A percentile compares a stretch with the other conserved stretches of the same genome.
These are phyloP conservation scores for Tyria jacobaeae DNA, from an alignment of 2,888 invertebrate genomes.

Conservation along the genomic window DNA sequence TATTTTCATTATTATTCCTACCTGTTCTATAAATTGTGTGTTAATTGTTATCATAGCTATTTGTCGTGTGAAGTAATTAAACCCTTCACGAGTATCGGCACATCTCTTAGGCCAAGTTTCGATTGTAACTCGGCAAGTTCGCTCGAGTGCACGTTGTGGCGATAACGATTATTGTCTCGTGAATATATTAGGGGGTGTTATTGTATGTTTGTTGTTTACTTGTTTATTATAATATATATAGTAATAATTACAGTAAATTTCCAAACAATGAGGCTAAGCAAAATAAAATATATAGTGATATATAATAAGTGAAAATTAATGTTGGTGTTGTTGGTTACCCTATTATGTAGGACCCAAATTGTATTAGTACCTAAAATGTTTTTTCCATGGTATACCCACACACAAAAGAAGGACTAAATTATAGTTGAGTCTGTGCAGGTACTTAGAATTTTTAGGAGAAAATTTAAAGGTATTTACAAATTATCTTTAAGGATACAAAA, in stretches of 20 bases:
- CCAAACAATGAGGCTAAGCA: too few relatives aligned
- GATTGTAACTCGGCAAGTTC: conserved; percentile 39
- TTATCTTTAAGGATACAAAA: not conserved
- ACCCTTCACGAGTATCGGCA: conserved; percentile 21
- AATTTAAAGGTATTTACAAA: too few relatives aligned
- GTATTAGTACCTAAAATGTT: too few relatives aligned
- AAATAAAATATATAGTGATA: too few relatives aligned
- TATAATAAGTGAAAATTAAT: too few relatives aligned
- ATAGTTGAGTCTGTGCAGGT: too few relatives aligned
- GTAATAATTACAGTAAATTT: not conserved
- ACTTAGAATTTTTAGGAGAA: too few relatives aligned
- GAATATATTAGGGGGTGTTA: conserved; percentile 52
- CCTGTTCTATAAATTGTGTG: conserved; percentile 34
- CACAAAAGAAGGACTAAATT: too few relatives aligned
- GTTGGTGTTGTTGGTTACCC: too few relatives aligned
- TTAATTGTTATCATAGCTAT: conserved; percentile 39
- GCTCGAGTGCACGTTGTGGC: conserved; percentile 38
- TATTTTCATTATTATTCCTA: conserved; percentile 1
- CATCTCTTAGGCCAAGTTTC: conserved; percentile 41
- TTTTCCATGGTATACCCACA: too few relatives aligned
- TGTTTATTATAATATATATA: too few relatives aligned
- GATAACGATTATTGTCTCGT: conserved; percentile 57
- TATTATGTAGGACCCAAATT: too few relatives aligned
- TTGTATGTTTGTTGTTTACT: conserved; percentile 19
- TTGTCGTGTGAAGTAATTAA: conserved; percentile 34